These are phyloP conservation scores for Anguilla megastoma DNA, from an alignment of 2,797 vertebrate species.

Conservation along the genomic window DNA sequence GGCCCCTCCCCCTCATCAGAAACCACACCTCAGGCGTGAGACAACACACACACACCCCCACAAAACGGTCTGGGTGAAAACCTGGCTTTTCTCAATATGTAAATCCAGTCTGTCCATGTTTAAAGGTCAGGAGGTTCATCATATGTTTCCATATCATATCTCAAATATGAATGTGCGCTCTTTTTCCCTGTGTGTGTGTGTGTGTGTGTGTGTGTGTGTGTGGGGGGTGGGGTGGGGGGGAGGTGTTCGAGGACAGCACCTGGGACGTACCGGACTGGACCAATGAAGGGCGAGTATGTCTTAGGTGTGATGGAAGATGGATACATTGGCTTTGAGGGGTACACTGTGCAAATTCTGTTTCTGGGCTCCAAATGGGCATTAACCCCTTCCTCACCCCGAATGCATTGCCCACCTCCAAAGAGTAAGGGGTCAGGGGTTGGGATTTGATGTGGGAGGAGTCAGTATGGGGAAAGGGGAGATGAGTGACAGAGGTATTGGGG, in stretches of 20 bases:
- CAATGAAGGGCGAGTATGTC: neutral
- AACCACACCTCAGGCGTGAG: slow-evolving; percentile 30
- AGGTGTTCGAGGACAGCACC: neutral
- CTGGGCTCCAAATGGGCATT: neutral
- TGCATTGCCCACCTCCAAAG: neutral
- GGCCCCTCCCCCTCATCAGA: slow-evolving; percentile 35
- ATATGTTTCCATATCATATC: neutral
- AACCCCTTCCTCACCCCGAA: neutral
- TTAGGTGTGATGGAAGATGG: neutral
- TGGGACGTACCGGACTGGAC: neutral
- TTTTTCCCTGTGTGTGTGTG: no score
- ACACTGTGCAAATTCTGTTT: neutral
- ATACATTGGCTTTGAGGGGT: neutral
- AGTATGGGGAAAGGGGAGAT: neutral
- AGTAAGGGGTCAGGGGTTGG: neutral
- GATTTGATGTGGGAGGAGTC: neutral
- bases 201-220: no score
- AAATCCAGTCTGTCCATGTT: neutral
- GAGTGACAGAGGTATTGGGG: neutral
- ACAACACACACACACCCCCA: no score
- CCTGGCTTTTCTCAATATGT: neutral
- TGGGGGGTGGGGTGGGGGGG: no score
- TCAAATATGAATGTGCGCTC: neutral
- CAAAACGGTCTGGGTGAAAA: neutral
- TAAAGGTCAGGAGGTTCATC: neutral